These are phyloP conservation scores for Rhopalosiphum nymphaeae DNA, from an alignment of 2,888 invertebrate genomes.

Conservation along the genomic window DNA sequence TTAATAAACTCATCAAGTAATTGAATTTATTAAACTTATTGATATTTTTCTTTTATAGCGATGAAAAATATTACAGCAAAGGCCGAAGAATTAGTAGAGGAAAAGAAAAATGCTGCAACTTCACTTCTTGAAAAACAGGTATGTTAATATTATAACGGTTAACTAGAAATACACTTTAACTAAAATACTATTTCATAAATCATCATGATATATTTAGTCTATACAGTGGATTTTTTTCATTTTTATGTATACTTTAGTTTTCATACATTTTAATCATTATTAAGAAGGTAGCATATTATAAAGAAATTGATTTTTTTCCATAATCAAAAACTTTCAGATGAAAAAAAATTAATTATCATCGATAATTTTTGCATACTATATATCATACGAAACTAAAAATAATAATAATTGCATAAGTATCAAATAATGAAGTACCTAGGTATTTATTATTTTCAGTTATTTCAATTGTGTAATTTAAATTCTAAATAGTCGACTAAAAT, in stretches of 20 bases:
- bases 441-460: neutral
- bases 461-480: neutral
- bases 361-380: neutral
- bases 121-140: slow-evolving; percentile 61
- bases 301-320: neutral
- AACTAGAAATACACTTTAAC: neutral
- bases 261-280: neutral
- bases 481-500: neutral
- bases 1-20: neutral
- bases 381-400: neutral
- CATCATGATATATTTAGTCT: neutral
- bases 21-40: neutral
- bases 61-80: slow-evolving; percentile 58
- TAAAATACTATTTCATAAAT: neutral
- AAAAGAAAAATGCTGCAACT: slow-evolving; percentile 50
- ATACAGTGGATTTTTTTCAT: slow-evolving; percentile 5
- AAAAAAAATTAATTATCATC: neutral
- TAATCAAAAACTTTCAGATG: neutral
- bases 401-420: neutral
- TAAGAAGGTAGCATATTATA: neutral
- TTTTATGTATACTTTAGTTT: neutral
- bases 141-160: slow-evolving; percentile 8
- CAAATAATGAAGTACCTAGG: neutral
- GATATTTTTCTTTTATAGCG: slow-evolving; percentile 25
- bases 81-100: slow-evolving; percentile 55